Percentiles rank a stretch among this genome's conserved stretches.
Conservation (phyloP, 2,797 vertebrate species). For the Chelidonichthys spinosus region DNA sequence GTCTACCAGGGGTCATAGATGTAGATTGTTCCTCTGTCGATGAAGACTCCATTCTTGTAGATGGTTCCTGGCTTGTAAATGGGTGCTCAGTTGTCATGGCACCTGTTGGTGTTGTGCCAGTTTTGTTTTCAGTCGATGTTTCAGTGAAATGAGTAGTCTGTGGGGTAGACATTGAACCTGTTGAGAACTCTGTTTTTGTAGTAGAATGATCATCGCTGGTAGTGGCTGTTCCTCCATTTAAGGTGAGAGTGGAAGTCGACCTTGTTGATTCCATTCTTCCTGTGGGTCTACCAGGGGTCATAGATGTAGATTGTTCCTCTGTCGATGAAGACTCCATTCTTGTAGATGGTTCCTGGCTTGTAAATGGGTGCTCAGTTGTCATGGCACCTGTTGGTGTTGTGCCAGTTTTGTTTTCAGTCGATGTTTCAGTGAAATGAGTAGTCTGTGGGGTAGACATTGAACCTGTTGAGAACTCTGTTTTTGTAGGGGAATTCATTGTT, state of each 20-base stretch:
- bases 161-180: accelerated
- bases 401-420: background rate
- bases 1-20: background rate
- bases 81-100: background rate
- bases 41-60: background rate
- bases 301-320: background rate
- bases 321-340: background rate
- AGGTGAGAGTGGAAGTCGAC: background rate
- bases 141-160: background rate
- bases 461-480: background rate
- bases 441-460: background rate
- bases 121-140: background rate
- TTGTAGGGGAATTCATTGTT: background rate
- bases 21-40: background rate
- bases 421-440: background rate
- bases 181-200: no score
- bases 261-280: background rate
- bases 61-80: background rate
- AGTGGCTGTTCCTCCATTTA: background rate
- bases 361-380: background rate
- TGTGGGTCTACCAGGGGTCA: accelerated
- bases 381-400: background rate
- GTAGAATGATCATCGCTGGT: no score
- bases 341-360: background rate
- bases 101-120: background rate